phyloP scores from a whole-genome alignment of 1,140 invertebrate genomes.

The Anastrepha ludens region DNA sequence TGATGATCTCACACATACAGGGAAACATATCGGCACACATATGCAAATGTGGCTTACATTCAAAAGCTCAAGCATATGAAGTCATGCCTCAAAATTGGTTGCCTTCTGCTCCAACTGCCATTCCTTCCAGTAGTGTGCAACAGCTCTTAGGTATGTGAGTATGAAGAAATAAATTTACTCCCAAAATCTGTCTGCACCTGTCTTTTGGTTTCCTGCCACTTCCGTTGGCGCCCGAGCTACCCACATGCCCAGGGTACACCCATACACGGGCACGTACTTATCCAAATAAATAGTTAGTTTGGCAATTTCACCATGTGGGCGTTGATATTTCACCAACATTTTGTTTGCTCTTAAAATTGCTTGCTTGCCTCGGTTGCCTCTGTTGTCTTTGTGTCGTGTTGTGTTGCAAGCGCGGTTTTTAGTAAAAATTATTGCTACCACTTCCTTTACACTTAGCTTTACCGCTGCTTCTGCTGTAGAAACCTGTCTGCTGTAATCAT shows the following conservation, averaged over 20 bases:
- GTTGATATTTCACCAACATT: constrained; percentile 13
- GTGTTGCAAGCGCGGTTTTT: constrained; percentile 39
- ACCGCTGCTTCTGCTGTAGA: background rate
- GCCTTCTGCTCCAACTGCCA: background rate
- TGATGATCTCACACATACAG: background rate
- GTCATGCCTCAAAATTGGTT: background rate
- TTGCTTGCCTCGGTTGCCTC: background rate
- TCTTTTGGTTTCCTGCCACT: constrained; percentile 31
- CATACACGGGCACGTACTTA: background rate
- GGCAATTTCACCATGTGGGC: background rate
- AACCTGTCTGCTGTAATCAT: background rate
- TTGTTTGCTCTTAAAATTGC: constrained; percentile 42
- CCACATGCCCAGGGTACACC: no score
- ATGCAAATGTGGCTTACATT: background rate
- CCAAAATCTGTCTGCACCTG: constrained; percentile 22
- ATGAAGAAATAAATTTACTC: constrained; percentile 22
- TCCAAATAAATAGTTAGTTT: background rate
- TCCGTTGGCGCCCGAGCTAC: background rate
- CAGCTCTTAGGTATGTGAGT: background rate
- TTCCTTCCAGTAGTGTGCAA: background rate
- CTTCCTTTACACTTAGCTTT: background rate
- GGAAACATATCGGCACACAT: background rate
- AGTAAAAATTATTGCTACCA: constrained; percentile 16
- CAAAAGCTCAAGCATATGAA: background rate
- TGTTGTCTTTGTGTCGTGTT: background rate